phyloP scores from a whole-genome alignment of 2,113 vertebrate genomes.

The Fukomys damarensis region DNA sequence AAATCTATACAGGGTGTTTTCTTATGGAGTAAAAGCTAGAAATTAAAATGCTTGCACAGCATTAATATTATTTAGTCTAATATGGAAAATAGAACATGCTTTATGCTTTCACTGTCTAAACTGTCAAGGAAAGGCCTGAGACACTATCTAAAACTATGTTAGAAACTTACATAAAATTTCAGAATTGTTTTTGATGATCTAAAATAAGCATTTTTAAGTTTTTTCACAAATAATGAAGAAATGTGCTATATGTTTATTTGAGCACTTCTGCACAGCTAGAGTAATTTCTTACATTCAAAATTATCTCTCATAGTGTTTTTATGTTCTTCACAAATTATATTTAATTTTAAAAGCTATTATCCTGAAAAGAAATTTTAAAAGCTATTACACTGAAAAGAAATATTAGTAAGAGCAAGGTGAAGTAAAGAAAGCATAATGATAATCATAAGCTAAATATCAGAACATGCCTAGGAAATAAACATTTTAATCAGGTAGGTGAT shows the following conservation, averaged over 20 bases:
- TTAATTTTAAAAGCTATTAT: constrained; percentile 80
- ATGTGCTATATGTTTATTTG: neutral
- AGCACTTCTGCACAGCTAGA: constrained; percentile 15
- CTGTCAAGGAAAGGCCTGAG: neutral
- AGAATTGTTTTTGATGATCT: constrained; percentile 11
- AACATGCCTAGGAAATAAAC: constrained; percentile 44
- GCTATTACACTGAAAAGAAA: constrained; percentile 54
- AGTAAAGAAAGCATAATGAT: constrained; percentile 19
- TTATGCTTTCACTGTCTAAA: neutral
- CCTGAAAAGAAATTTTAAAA: constrained; percentile 63
- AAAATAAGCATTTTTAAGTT: constrained; percentile 1
- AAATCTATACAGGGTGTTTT: constrained; percentile 57
- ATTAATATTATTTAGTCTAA: constrained; percentile 1
- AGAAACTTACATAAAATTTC: constrained; percentile 5
- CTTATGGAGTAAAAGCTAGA: constrained; percentile 4
- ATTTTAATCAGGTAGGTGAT: neutral
- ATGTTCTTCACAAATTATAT: constrained; percentile 83
- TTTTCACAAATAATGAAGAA: constrained; percentile 46
- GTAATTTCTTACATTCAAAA: constrained; percentile 50
- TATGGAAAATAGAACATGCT: constrained; percentile 22
- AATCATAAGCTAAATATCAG: neutral
- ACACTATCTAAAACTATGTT: neutral
- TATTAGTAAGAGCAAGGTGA: neutral
- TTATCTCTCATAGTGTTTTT: neutral
- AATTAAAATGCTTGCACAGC: neutral